Evolutionary conservation across 2,888 invertebrate species (phyloP).

Genomic region (Drosophila mayaguana): DNA sequence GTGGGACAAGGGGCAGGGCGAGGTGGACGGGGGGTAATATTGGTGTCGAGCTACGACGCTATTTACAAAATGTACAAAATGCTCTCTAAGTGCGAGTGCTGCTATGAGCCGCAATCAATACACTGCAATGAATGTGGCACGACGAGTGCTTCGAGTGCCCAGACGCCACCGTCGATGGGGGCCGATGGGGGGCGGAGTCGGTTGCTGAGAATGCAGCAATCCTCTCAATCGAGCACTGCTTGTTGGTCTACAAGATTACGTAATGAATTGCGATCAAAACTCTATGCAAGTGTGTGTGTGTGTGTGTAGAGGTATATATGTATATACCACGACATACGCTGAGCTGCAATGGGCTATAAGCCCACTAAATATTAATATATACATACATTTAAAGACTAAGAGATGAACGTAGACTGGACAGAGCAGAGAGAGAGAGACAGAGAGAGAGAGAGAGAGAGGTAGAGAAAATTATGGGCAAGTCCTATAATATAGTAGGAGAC

Average conservation of each 20-base stretch:
- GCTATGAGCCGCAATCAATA: constrained; percentile 30
- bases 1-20: background rate
- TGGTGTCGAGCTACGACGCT: constrained; percentile 14
- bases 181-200: background rate
- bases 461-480: background rate
- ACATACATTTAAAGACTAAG: background rate
- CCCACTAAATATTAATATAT: background rate
- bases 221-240: constrained; percentile 16
- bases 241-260: constrained; percentile 21
- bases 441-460: too few relatives aligned
- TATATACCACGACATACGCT: background rate
- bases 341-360: background rate
- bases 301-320: background rate
- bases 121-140: constrained; percentile 46
- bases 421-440: background rate
- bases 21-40: too few relatives aligned
- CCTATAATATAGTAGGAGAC: background rate
- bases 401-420: background rate
- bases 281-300: background rate
- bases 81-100: constrained; percentile 26
- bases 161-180: constrained; percentile 10
- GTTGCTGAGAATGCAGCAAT: constrained; percentile 1
- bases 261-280: background rate
- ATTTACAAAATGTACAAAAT: constrained; percentile 41
- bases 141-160: constrained; percentile 38